phyloP scores from a whole-genome alignment of 2,113 vertebrate genomes.

The Agapornis roseicollis region DNA sequence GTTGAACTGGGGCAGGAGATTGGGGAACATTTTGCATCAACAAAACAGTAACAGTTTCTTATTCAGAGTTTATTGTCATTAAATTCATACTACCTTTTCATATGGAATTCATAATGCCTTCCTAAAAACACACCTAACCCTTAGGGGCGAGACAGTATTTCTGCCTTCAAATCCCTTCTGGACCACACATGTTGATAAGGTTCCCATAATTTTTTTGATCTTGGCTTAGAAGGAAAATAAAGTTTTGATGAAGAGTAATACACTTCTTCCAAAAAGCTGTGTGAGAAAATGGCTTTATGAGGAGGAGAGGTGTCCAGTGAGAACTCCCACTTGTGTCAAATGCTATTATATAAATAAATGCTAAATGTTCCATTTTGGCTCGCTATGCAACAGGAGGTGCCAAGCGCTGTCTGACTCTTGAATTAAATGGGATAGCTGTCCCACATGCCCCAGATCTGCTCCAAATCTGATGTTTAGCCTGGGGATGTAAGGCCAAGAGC shows the following conservation, averaged over 20 bases:
- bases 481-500: background rate
- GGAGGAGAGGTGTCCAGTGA: background rate
- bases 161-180: background rate
- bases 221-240: background rate
- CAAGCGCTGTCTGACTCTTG: background rate
- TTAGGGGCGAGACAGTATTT: background rate
- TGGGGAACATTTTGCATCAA: background rate
- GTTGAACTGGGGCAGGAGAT: rapidly evolving
- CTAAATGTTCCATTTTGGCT: background rate
- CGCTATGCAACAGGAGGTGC: background rate
- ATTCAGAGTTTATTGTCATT: background rate
- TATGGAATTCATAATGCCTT: background rate
- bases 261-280: background rate
- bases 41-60: background rate
- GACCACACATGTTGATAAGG: background rate
- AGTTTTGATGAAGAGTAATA: background rate
- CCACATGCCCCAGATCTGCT: background rate
- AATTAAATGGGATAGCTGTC: background rate
- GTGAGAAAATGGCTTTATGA: background rate
- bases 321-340: background rate
- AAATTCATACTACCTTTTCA: background rate
- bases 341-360: background rate
- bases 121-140: background rate
- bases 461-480: background rate
- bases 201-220: background rate